Percentiles rank a stretch among this genome's conserved stretches.
phyloP scores from a whole-genome alignment of 2,797 vertebrate genomes.

The Cygnus olor region DNA sequence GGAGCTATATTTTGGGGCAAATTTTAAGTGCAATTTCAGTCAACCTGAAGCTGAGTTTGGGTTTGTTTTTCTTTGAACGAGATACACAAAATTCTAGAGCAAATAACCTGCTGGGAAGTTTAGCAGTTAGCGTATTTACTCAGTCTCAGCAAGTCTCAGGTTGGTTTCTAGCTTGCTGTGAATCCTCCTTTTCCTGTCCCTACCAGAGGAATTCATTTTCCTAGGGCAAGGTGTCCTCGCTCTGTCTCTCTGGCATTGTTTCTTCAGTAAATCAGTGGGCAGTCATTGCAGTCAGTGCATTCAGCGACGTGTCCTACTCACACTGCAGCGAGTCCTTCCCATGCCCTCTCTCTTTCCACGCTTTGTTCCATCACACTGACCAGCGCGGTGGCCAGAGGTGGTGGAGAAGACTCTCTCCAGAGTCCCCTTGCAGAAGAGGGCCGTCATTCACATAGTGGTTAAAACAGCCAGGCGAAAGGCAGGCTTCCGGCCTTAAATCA shows the following conservation, averaged over 20 bases:
- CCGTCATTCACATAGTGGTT: not conserved
- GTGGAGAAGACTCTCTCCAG: not conserved
- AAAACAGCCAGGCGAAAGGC: not conserved
- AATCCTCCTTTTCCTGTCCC: not conserved
- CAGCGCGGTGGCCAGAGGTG: not conserved
- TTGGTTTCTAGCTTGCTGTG: not conserved
- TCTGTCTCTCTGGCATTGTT: not conserved
- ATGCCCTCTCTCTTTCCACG: not conserved
- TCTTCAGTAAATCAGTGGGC: not conserved
- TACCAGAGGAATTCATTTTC: not conserved
- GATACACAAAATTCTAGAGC: not conserved
- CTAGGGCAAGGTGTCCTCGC: not conserved
- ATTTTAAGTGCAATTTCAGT: not conserved
- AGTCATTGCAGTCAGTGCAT: not conserved
- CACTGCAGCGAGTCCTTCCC: not conserved
- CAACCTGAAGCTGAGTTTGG: not conserved
- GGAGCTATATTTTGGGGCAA: not conserved
- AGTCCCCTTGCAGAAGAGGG: not conserved
- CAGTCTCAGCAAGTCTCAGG: not conserved
- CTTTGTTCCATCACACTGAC: not conserved
- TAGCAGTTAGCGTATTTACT: not conserved
- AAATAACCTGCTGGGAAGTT: not conserved
- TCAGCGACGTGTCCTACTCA: rapidly evolving
- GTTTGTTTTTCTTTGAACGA: not conserved
- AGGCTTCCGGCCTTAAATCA: not conserved